Conservation (phyloP, 2,888 invertebrate genomes). For the Lasioglossum oenotherae region DNA sequence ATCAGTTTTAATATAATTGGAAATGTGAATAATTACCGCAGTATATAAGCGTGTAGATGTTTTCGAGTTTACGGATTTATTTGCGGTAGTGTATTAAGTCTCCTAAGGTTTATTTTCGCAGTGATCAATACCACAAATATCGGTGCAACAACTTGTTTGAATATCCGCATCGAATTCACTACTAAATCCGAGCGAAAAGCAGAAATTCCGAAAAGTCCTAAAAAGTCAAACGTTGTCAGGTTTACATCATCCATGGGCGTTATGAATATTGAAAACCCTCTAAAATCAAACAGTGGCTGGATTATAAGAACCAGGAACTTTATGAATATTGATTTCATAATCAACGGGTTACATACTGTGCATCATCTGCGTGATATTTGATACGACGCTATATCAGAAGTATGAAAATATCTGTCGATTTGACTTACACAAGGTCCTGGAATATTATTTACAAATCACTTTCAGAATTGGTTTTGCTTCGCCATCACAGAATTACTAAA, state of each 20-base stretch:
- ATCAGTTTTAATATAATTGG: background rate
- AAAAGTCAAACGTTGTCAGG: constrained; percentile 18
- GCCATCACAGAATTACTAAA: too few species aligned
- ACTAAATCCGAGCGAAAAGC: background rate
- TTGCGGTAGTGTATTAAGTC: too few species aligned
- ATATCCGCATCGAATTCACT: background rate
- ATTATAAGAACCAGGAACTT: constrained; percentile 9
- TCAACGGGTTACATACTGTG: constrained; percentile 4
- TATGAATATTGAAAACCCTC: constrained; percentile 7
- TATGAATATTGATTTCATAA: constrained; percentile 18
- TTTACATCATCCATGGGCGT: constrained; percentile 2
- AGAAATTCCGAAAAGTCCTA: constrained; percentile 8
- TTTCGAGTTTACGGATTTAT: background rate
- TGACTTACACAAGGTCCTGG: background rate
- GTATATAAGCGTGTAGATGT: background rate
- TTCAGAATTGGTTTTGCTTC: too few species aligned
- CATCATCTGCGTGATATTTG: background rate
- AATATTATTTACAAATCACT: background rate
- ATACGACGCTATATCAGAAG: background rate
- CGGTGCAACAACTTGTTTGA: background rate
- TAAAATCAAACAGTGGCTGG: constrained; percentile 13
- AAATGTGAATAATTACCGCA: background rate
- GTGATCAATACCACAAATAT: background rate
- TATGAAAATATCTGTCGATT: background rate
- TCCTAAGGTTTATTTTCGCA: background rate